Evolutionary conservation across 2,888 invertebrate species (phyloP), one percentile per base, ranked within the genome.

Genomic region (Carpatolechia fugitivella): DNA sequence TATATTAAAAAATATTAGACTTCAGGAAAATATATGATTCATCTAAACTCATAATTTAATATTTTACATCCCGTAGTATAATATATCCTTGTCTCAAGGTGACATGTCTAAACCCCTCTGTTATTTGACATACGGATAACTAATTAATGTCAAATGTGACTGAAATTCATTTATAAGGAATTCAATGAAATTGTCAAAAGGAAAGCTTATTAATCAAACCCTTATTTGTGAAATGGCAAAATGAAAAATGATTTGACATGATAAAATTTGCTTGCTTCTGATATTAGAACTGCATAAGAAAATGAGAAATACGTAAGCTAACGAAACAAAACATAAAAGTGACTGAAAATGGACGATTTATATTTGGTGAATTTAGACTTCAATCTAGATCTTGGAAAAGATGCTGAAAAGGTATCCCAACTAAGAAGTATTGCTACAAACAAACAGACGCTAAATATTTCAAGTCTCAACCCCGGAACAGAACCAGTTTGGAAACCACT

Each of bases 81-180:
- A 78, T 78, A 74, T 74, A 78, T 79, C 75, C 70, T 60, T 46
- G 55, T 54, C 59, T 54, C 53, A 62, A 68, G 62, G 70, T 66
- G 63, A 57, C 55, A 68, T 65, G 62, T 24, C 69, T 57, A 61
- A 60, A 63, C 60, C 59, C 66, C 64, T 53, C 54, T 60, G 52
- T 58, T 62, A 60, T 57, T 59, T 70, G 71, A 72, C 67, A 67
- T 61, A 64, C 58, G 63, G 67, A 67, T 71, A 66, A 72, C 71
- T 73, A 76, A 78, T 78, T 77, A 73, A 72, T 65, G 74, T 72
- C 70, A 71, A 62, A 70, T 70, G 70, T 76, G 72, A 70, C 65
- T 49, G 58, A 56, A 65, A 69, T 68, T 68, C 66, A 70, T 72
- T 67, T 64, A 57, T 55, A 58, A 55, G 59, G 57, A 60, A 65